Base-by-base conservation (phyloP, 1,140 invertebrate species). In the Pachypsylla venusta region DNA sequence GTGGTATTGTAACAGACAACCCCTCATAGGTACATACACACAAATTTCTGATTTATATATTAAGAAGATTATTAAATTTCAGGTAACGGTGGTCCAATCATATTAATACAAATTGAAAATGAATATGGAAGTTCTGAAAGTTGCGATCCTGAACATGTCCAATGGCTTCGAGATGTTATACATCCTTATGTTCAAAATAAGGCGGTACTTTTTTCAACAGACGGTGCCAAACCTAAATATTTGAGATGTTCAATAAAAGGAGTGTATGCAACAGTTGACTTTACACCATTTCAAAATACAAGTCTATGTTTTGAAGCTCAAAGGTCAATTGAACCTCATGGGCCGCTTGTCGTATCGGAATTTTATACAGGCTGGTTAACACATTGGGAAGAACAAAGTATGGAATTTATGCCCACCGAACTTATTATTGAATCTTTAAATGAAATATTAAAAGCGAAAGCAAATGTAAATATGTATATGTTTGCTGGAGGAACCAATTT, bases 71-170 rank as follows among this genome's bases (percentile, higher is more conserved):
- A n/a, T n/a, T n/a, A n/a, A n/a, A n/a, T 35, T 35, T 7, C 30
- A 35, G 30, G 30, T 35, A 89, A 88, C 71, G 86, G 86, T 4
- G 87, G 87, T 24, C 83, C 85, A 3, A 79, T 90, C 27, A 84
- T 91, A 30, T 82, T 87, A 78, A 79, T 91, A 53, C 86, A 91
- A 76, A 79, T 93, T 16, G 92, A 94, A 76, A 94, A 95, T 69
- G 92, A 95, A 70, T 96, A 94, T 67, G 92, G 91, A 14, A 89
- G 85, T 64, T 91, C 83, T 67, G 42, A 57, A 53, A 79, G 79
- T n/a, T 87, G 82, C 67, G 86, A 93, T 68, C 73, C 73, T 25
- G 69, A 77, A 2, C 91, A 92, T 66, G 80, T 75, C 62, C 68
- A 66, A 19, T 77, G 76, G 67, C 64, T 89, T 14, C 71, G 79